Evolutionary conservation across 2,797 vertebrate genomes (phyloP).

Genomic region (Adrianichthys oophorus): DNA sequence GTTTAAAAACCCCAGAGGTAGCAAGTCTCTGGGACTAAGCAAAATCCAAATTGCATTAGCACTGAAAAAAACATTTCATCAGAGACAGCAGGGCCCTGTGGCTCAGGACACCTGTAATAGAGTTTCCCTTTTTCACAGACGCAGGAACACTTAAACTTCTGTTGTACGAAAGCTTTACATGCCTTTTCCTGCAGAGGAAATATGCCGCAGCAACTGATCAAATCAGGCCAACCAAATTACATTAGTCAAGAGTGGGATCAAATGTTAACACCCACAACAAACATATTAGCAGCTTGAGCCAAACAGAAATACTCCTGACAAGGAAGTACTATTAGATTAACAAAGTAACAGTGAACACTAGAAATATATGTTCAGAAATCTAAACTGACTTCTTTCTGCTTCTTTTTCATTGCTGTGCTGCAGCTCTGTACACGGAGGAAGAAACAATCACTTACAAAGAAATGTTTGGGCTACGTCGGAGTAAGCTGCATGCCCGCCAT

Average conservation of each 20-base stretch:
- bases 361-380: conserved; percentile 61
- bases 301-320: conserved; percentile 78
- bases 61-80: conserved; percentile 76
- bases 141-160: conserved; percentile 90
- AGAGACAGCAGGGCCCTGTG: conserved; percentile 65
- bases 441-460: conserved; percentile 34
- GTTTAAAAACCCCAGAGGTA: conserved; percentile 56
- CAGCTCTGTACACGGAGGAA: conserved; percentile 35
- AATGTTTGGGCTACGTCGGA: conserved; percentile 49
- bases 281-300: conserved; percentile 87
- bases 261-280: conserved; percentile 88
- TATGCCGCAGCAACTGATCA: conserved; percentile 88
- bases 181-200: conserved; percentile 82
- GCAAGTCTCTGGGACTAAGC: conserved; percentile 56
- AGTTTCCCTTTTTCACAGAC: conserved; percentile 84
- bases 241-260: conserved; percentile 86
- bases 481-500: conserved; percentile 40
- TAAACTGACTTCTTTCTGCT: conserved; percentile 56
- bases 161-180: conserved; percentile 85
- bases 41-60: conserved; percentile 78
- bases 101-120: conserved; percentile 93
- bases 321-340: conserved; percentile 77
- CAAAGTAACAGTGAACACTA: conserved; percentile 62
- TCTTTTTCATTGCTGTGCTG: conserved; percentile 29
- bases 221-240: conserved; percentile 94